Conservation (phyloP, 2,888 invertebrate genomes). For the Ormia ochracea region DNA sequence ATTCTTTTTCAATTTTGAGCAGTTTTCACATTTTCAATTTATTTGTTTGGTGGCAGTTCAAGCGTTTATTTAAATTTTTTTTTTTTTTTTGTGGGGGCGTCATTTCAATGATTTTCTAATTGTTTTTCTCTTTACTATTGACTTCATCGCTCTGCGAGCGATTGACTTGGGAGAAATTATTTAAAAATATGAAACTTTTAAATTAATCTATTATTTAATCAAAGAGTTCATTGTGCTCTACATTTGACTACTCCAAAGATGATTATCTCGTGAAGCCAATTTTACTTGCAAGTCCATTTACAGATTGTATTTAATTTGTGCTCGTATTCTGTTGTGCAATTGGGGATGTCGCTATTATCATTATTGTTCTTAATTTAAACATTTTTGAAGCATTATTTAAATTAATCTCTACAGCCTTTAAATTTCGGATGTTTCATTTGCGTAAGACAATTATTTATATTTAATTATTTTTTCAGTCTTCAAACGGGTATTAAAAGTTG, state of each 20-base stretch:
- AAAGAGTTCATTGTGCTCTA: neutral
- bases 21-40: no score
- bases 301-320: neutral
- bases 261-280: slow-evolving; percentile 19
- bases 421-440: slow-evolving; percentile 10
- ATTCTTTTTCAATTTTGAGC: no score
- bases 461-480: neutral
- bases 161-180: neutral
- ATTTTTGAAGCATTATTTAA: neutral
- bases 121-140: neutral
- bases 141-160: neutral
- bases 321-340: neutral
- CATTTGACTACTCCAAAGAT: neutral
- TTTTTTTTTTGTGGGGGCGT: no score
- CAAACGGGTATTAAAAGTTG: slow-evolving; percentile 1
- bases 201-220: neutral
- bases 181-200: neutral
- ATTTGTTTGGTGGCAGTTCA: no score
- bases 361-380: slow-evolving; percentile 10
- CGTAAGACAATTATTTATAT: slow-evolving; percentile 3
- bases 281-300: neutral
- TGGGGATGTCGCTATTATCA: slow-evolving; percentile 11
- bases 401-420: slow-evolving; percentile 5
- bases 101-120: no score
- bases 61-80: no score